Conservation (phyloP, 2,888 invertebrate species). For the Cantharis rustica region DNA sequence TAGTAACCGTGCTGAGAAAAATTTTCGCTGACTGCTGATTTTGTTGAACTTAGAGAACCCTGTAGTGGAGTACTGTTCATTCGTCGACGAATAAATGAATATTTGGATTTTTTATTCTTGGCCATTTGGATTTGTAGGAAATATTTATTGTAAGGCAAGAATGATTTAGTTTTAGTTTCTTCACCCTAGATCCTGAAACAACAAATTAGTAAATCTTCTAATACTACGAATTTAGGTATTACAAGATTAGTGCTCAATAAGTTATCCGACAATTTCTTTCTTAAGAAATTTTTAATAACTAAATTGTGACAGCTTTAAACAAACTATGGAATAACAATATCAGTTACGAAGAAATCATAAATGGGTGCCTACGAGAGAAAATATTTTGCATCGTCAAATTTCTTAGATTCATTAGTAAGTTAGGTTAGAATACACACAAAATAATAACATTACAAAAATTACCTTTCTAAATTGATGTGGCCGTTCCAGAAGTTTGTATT, state of each 20-base stretch:
- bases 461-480: neutral
- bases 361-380: too few relatives aligned
- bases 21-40: neutral
- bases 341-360: neutral
- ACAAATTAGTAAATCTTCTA: neutral
- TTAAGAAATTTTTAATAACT: neutral
- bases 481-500: neutral
- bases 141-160: neutral
- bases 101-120: neutral
- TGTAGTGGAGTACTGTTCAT: neutral
- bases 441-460: neutral
- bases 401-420: neutral
- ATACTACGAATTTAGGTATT: neutral
- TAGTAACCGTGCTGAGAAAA: conserved; percentile 55
- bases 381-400: too few relatives aligned
- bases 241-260: too few relatives aligned
- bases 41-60: neutral
- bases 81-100: neutral
- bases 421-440: neutral
- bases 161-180: neutral
- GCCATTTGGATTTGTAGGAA: neutral
- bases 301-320: neutral
- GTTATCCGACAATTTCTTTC: neutral
- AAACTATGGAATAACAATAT: neutral
- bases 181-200: neutral